A percentile compares a stretch with the other conserved stretches of the same genome.
These are phyloP conservation scores for Ceratina japonica DNA, from an alignment of 1,140 invertebrate species.

Conservation along the genomic window DNA sequence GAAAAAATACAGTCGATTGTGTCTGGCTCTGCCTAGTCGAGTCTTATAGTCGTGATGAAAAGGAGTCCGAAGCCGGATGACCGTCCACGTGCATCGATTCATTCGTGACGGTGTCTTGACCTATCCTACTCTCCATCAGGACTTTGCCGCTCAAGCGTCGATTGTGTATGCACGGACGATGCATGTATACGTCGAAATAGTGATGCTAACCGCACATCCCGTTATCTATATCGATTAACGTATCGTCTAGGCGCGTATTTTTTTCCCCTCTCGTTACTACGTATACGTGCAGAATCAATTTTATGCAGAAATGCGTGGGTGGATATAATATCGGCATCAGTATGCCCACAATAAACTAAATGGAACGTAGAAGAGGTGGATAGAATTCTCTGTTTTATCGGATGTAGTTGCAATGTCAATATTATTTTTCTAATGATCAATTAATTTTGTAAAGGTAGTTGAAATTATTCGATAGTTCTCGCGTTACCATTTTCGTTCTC, in stretches of 20 bases:
- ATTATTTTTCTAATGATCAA: no score
- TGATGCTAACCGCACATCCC: constrained; percentile 17
- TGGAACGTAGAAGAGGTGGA: no score
- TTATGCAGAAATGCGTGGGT: neutral
- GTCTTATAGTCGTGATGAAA: constrained; percentile 22
- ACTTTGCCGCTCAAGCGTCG: neutral
- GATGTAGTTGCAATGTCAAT: no score
- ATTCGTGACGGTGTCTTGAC: constrained; percentile 46
- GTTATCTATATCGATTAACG: constrained; percentile 18
- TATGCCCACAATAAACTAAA: no score
- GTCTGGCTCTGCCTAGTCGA: neutral
- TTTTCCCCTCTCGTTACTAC: neutral
- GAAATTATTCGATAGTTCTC: no score
- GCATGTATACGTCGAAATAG: neutral
- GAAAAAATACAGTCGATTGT: constrained; percentile 7
- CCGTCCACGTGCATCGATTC: constrained; percentile 33
- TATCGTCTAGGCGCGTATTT: neutral
- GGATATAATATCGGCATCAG: no score
- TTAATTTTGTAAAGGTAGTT: no score
- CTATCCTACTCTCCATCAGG: constrained; percentile 52
- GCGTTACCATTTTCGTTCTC: no score
- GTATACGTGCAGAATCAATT: no score
- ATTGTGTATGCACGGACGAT: neutral
- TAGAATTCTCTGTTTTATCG: no score
- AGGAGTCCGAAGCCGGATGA: constrained; percentile 28